A percentile compares a stretch with the other conserved stretches of the same genome.
These are phyloP conservation scores for Bradypodion ventrale DNA, from an alignment of 2,797 vertebrate species.

Conservation along the genomic window DNA sequence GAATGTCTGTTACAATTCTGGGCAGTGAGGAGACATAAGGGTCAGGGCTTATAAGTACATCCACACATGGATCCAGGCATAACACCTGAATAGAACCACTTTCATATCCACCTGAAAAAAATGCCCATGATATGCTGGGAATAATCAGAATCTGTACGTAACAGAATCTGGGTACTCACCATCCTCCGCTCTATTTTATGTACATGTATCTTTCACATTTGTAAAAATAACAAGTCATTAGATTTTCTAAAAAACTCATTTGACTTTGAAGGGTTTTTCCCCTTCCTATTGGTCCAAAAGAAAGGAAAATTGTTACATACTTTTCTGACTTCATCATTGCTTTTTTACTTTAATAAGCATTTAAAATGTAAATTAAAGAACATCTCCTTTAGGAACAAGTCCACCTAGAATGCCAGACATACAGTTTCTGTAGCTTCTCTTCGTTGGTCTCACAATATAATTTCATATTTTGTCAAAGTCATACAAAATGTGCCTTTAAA, in stretches of 20 bases:
- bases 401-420: slow-evolving; percentile 51
- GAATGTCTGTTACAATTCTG: too few relatives aligned
- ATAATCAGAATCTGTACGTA: slow-evolving; percentile 18
- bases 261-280: slow-evolving; percentile 57
- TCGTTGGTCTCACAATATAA: slow-evolving; percentile 55
- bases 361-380: slow-evolving; percentile 67
- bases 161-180: slow-evolving; percentile 2
- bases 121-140: slow-evolving; percentile 17
- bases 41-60: too few relatives aligned
- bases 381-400: slow-evolving; percentile 45
- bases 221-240: slow-evolving; percentile 48
- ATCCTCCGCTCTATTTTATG: slow-evolving; percentile 40
- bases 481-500: slow-evolving; percentile 42
- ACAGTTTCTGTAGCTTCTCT: slow-evolving; percentile 43
- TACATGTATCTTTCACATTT: slow-evolving; percentile 43
- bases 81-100: not conserved
- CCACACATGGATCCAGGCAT: too few relatives aligned
- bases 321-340: slow-evolving; percentile 64
- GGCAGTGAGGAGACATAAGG: too few relatives aligned
- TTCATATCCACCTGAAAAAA: not conserved
- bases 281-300: slow-evolving; percentile 39
- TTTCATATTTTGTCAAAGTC: slow-evolving; percentile 45
- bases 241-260: slow-evolving; percentile 50
- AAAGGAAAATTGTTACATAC: slow-evolving; percentile 56
- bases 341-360: slow-evolving; percentile 47